Evolutionary conservation across 64 coral and sea anemone species (phyloP), one percentile per base, ranked within the genome.

Genomic region (Astreopora myriophthalma): DNA sequence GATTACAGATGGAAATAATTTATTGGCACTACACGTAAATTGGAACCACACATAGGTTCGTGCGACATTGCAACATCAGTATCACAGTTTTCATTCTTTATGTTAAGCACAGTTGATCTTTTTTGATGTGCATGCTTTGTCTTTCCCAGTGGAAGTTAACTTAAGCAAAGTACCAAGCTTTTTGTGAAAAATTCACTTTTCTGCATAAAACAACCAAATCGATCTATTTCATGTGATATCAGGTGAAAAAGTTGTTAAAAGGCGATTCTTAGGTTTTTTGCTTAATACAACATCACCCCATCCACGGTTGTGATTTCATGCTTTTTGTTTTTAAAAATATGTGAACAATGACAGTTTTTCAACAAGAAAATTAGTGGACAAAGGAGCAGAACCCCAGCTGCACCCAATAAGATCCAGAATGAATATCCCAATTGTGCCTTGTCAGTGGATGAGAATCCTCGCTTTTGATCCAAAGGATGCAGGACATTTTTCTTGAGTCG

Each of bases 241-340:
- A 67, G n/a, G 24, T 67, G 22, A 2, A 24, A 27, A 67, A 4
- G 6, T 27, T 23, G 25, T 24, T 24, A 23, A 4, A 24, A 8
- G 35, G 2, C 5, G 3, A 19, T 22, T 0, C 39, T 37, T 60
- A 3, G 39, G 19, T 2, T 38, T 6, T 2, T 49, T n/a, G 14
- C 19, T n/a, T 86, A 96, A 73, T 96, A 96, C 35, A 96, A 79
- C 95, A 97, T 97, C 3, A 97, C 95, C 6, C 95, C 95, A 87
- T 97, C 95, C 3, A 64, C 86, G 28, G 80, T 85, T 20, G 87
- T 75, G 49, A 79, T 76, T 1, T 96, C 95, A 34, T 89, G 44
- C 29, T 92, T 32, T 69, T 87, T 86, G 32, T 87, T 87, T 85
- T 91, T 90, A 40, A 96, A 96, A 71, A 86, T 86, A 67, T 91